phyloP scores from a whole-genome alignment of 2,888 invertebrate species.

The Vanessa cardui region DNA sequence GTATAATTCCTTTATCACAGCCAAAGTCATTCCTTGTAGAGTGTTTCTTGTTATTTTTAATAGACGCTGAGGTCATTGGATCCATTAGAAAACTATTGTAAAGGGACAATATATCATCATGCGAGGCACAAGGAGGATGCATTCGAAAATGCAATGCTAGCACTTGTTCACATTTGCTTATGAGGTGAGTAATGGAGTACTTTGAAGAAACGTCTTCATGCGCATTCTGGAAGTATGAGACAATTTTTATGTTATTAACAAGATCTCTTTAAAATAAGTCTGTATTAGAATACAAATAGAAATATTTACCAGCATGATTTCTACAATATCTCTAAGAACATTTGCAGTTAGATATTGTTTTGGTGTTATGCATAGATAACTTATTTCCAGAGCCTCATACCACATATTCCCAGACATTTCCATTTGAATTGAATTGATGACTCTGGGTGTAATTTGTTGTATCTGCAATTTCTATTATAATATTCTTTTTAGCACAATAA shows the following conservation, averaged over 20 bases:
- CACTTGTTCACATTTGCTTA: constrained; percentile 66
- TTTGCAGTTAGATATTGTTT: constrained; percentile 65
- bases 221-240: constrained; percentile 67
- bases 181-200: constrained; percentile 53
- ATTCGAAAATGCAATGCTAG: constrained; percentile 62
- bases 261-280: no score
- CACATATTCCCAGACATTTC: constrained; percentile 68
- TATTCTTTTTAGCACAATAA: neutral
- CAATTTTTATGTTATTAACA: no score
- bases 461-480: neutral
- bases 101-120: constrained; percentile 53
- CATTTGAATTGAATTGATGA: constrained; percentile 49
- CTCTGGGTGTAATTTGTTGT: neutral
- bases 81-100: constrained; percentile 63
- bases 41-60: constrained; percentile 58
- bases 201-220: constrained; percentile 62
- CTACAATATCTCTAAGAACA: constrained; percentile 65
- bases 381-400: constrained; percentile 72
- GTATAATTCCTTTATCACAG: constrained; percentile 63
- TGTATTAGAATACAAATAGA: neutral
- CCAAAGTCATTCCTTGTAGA: constrained; percentile 63
- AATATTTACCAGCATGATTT: constrained; percentile 71
- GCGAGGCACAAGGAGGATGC: constrained; percentile 63
- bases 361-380: constrained; percentile 59
- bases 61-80: constrained; percentile 54